Evolutionary conservation across 1,140 invertebrate genomes (phyloP).

Genomic region (Gerris buenoi): DNA sequence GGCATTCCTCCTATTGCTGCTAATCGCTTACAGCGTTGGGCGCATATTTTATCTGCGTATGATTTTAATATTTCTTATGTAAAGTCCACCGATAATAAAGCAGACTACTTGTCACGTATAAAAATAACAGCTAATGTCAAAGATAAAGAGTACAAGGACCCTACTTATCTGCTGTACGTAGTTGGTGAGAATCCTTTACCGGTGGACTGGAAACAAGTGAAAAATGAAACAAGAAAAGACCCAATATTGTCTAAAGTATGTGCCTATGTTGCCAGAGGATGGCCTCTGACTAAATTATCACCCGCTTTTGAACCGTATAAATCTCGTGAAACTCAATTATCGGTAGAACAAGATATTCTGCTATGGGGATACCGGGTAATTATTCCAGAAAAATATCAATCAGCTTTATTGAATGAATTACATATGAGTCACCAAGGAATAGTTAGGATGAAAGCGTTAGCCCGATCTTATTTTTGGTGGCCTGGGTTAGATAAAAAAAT

Average conservation of each 20-base stretch:
- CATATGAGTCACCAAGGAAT: not conserved
- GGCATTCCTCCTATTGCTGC: conserved; percentile 10
- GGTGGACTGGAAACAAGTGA: not conserved
- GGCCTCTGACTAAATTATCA: not conserved
- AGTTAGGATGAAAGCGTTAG: not conserved
- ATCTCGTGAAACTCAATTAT: not conserved
- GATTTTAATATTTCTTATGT: conserved; percentile 11
- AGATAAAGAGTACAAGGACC: not conserved
- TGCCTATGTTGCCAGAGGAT: not conserved
- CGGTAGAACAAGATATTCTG: not conserved
- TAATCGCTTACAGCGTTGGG: conserved; percentile 15
- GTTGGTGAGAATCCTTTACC: not conserved
- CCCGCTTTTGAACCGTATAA: not conserved
- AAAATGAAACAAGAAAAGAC: not conserved
- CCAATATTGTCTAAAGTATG: not conserved
- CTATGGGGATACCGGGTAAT: not conserved
- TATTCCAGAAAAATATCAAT: not conserved
- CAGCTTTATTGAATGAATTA: not conserved
- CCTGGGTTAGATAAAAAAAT: not conserved
- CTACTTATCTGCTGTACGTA: not conserved
- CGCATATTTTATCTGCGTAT: conserved; percentile 11
- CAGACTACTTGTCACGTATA: not conserved
- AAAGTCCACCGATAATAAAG: not conserved
- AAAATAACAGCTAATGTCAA: not conserved
- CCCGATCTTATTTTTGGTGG: not conserved